These are phyloP conservation scores for Solenopsis invicta DNA, from an alignment of 1,140 invertebrate genomes.

Conservation along the genomic window DNA sequence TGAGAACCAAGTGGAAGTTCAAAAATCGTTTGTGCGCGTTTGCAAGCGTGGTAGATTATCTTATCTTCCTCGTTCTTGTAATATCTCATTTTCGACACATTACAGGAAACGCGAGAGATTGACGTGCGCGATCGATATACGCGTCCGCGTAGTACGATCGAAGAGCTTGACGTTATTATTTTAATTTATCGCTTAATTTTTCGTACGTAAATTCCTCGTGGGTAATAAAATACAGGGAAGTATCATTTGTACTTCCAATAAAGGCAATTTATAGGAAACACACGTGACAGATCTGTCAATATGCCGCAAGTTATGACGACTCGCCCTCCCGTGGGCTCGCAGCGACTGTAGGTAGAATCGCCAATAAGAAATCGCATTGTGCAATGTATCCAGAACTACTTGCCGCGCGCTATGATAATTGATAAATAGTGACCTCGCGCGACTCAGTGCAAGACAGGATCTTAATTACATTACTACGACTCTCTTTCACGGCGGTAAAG, in stretches of 20 bases:
- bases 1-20: not conserved
- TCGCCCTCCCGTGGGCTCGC: slow-evolving; percentile 9
- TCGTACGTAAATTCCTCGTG: not conserved
- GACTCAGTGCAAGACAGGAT: not conserved
- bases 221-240: slow-evolving; percentile 23
- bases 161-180: not conserved
- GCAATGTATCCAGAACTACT: slow-evolving; percentile 7
- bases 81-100: slow-evolving; percentile 16
- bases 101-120: not conserved
- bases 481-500: not conserved
- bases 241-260: slow-evolving; percentile 43
- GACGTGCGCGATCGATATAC: not conserved
- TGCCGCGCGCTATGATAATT: not conserved
- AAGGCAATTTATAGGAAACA: slow-evolving; percentile 49
- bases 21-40: not conserved
- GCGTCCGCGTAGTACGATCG: not conserved
- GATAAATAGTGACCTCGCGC: slow-evolving; percentile 16
- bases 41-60: not conserved
- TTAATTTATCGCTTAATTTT: slow-evolving; percentile 28
- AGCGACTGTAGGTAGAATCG: slow-evolving; percentile 17
- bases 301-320: slow-evolving; percentile 53
- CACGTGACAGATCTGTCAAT: slow-evolving; percentile 60
- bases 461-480: not conserved
- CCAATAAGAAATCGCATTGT: slow-evolving; percentile 38
- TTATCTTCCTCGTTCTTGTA: not conserved